Percentiles rank a stretch among this genome's conserved stretches.
Conservation (phyloP, 2,113 vertebrate genomes). For the Oenanthe oenanthe region DNA sequence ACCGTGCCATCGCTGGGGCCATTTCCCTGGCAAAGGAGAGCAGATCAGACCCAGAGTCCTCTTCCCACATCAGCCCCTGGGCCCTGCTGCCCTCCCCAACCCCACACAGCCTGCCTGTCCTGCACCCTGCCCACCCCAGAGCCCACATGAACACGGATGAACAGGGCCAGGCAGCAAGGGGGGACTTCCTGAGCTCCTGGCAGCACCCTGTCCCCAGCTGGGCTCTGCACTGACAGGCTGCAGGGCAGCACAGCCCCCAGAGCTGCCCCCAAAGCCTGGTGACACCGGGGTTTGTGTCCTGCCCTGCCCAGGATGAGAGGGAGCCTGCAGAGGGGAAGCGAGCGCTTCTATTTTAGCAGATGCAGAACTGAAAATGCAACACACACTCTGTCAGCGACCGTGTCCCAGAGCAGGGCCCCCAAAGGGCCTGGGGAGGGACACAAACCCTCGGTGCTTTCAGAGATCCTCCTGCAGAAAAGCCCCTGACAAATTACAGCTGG, state of each 20-base stretch:
- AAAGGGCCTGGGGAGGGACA: background rate
- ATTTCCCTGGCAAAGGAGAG: conserved; percentile 49
- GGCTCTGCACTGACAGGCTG: background rate
- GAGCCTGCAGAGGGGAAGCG: background rate
- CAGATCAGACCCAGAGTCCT: background rate
- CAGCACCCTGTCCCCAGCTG: background rate
- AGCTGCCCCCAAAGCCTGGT: background rate
- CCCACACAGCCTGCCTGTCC: background rate
- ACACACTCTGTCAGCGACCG: accelerated
- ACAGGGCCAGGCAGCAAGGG: background rate
- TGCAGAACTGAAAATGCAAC: conserved; percentile 62
- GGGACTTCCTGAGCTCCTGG: background rate
- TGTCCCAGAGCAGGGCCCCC: background rate
- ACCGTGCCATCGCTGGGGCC: background rate
- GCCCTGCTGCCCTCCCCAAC: background rate
- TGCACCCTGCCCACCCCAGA: background rate
- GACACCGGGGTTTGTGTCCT: background rate
- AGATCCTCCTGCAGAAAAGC: background rate
- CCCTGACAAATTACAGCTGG: background rate
- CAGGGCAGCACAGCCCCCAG: background rate
- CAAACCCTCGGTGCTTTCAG: background rate
- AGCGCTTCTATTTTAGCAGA: background rate
- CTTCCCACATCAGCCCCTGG: background rate
- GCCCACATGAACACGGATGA: accelerated
- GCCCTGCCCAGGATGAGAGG: background rate